phyloP scores from a whole-genome alignment of 2,797 vertebrate species.

The Rhinogobio ventralis region DNA sequence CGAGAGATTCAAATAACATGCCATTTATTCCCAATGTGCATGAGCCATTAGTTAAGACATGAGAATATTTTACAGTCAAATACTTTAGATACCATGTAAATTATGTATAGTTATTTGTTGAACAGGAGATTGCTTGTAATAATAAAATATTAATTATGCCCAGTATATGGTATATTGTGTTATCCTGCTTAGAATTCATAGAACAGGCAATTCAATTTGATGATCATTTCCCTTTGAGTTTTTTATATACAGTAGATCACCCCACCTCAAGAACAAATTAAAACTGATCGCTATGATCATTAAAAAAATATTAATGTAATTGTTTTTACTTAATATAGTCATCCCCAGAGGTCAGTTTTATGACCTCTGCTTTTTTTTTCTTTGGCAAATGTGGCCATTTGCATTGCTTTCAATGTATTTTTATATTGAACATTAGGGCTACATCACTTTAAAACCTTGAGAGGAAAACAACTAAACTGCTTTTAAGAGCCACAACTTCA shows the following conservation, averaged over 20 bases:
- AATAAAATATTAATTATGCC: not conserved
- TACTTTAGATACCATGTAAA: not conserved
- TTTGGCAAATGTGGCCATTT: conserved; percentile 64
- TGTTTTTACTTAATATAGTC: conserved; percentile 75
- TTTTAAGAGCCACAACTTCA: conserved; percentile 68
- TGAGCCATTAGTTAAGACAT: not conserved
- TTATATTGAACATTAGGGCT: conserved; percentile 73
- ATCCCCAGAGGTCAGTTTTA: conserved; percentile 68
- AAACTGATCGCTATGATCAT: conserved; percentile 30
- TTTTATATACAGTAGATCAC: not conserved
- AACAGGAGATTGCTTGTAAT: not conserved
- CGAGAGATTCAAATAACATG: not conserved
- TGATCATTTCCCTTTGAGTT: conserved; percentile 14
- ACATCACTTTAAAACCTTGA: conserved; percentile 77
- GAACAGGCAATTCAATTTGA: not conserved
- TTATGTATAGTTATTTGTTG: not conserved
- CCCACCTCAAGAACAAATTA: conserved; percentile 26
- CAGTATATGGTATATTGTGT: not conserved
- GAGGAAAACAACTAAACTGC: conserved; percentile 64
- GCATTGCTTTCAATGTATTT: conserved; percentile 72
- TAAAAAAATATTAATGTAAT: conserved; percentile 26
- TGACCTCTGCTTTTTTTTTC: not conserved
- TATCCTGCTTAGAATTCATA: not conserved
- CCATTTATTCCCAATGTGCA: conserved; percentile 6
- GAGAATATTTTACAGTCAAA: not conserved